Percentiles rank a stretch among this genome's conserved stretches.
Evolutionary conservation across 2,797 vertebrate species (phyloP).

Genomic region (Scolopax rusticola): DNA sequence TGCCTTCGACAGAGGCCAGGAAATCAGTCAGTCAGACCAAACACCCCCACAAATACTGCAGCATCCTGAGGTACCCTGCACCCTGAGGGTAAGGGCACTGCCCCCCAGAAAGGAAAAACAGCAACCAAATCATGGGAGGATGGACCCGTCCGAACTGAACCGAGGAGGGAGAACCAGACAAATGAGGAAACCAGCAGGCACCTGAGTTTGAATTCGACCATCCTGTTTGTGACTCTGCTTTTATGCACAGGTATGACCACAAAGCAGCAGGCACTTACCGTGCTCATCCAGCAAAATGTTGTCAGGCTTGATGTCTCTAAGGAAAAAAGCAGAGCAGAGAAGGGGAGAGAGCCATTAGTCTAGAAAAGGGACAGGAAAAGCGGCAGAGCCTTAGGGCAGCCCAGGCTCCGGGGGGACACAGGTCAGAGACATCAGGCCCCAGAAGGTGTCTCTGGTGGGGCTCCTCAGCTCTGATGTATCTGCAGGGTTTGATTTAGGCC

Average conservation of each 20-base stretch:
- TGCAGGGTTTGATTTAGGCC: neutral
- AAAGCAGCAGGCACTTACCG: constrained; percentile 81
- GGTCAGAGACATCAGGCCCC: neutral
- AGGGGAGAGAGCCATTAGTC: constrained; percentile 51
- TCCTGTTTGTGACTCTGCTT: neutral
- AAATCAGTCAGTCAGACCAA: neutral
- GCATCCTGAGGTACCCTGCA: fast-evolving
- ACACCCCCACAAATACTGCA: neutral
- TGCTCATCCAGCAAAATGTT: constrained; percentile 96
- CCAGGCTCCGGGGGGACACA: neutral
- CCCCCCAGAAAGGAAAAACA: neutral
- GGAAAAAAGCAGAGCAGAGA: constrained; percentile 26
- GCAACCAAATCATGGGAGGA: neutral
- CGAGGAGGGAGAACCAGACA: neutral
- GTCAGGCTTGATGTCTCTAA: constrained; percentile 97
- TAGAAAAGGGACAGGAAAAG: fast-evolving
- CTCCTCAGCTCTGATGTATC: neutral
- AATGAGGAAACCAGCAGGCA: neutral
- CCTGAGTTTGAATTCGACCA: too few species aligned
- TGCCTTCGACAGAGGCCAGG: neutral
- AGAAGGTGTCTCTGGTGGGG: neutral
- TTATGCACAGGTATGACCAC: fast-evolving
- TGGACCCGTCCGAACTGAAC: neutral
- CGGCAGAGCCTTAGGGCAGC: neutral
- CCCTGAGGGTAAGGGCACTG: fast-evolving